Evolutionary conservation across 2,113 vertebrate species (phyloP), one percentile per base, ranked within the genome.

Genomic region (Dissostichus mawsoni): DNA sequence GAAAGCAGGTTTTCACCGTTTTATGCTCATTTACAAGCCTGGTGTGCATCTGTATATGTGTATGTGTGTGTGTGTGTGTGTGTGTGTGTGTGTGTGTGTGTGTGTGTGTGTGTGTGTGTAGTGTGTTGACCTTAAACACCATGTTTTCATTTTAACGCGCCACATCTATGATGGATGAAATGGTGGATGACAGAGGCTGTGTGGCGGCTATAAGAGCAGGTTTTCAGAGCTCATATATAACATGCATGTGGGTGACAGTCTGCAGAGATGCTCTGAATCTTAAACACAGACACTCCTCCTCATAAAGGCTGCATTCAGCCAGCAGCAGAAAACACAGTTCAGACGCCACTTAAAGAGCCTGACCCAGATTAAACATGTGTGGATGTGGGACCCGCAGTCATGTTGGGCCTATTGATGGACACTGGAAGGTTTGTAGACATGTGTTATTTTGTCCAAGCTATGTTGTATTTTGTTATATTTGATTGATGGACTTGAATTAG

Each of bases 221-320:
- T 78, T 87, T 82, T 66, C 29, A 65, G 79, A 72, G 2, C 47
- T 75, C 79, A 72, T 81, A 75, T 76, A 81, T 69, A 88, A 77
- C 77, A 56, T 52, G 79, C 0, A 1, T 79, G 76, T 89, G 85
- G 71, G 74, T 56, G 85, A 76, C 88, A 75, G 74, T 80, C 71
- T 56, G 81, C 73, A 74, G 88, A 55, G 78, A 82, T 72, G 87
- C 73, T 78, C 68, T 87, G 87, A 78, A 91, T 89, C 86, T 82
- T 86, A 82, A 90, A 74, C 76, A 77, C 70, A 47, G 69, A 48
- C 62, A 20, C 70, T 72, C 13, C 69, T 87, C 62, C 80, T 87
- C 78, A 69, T 75, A 76, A 85, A 83, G 85, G 69, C 80, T 78
- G 76, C 83, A 63, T 89, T 78, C 77, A 83, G 50, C 57, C 68